Percentiles rank a stretch among this genome's conserved stretches.
Evolutionary conservation across 2,888 invertebrate species (phyloP).

Genomic region (Drosophila niveifrons): DNA sequence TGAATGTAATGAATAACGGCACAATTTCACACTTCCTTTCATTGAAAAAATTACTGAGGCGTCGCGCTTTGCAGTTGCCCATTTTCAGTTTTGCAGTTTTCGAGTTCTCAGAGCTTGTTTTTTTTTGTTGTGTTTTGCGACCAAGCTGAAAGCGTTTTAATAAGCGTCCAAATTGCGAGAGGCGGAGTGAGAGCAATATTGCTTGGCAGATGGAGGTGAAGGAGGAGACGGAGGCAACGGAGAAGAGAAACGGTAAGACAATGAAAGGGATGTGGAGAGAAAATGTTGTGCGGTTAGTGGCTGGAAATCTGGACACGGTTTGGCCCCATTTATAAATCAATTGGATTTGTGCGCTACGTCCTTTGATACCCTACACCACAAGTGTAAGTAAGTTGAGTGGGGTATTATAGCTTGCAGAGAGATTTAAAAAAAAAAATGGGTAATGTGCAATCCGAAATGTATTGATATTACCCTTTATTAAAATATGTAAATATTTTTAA

Average conservation of each 20-base stretch:
- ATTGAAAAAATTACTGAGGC: constrained; percentile 51
- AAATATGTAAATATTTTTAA: no score
- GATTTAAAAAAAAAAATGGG: no score
- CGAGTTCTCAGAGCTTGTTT: no score
- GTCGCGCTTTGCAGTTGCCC: background rate
- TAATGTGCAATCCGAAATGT: no score
- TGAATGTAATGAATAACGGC: constrained; percentile 59
- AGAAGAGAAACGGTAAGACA: no score
- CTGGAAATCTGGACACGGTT: constrained; percentile 30
- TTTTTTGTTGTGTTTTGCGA: constrained; percentile 37
- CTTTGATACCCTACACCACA: background rate
- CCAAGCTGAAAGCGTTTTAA: constrained; percentile 52
- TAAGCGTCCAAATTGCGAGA: constrained; percentile 48
- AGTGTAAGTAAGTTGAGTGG: background rate
- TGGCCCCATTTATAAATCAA: constrained; percentile 57
- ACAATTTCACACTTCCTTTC: constrained; percentile 67
- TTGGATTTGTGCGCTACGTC: constrained; percentile 52
- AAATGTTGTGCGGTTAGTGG: constrained; percentile 3
- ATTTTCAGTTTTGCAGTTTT: constrained; percentile 15
- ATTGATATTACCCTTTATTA: no score
- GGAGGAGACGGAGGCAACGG: background rate
- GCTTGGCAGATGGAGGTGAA: background rate
- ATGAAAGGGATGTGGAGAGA: background rate
- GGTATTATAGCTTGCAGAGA: background rate
- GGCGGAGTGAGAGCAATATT: constrained; percentile 2